Conservation (phyloP, 2,113 vertebrate genomes). For the Neofelis nebulosa region DNA sequence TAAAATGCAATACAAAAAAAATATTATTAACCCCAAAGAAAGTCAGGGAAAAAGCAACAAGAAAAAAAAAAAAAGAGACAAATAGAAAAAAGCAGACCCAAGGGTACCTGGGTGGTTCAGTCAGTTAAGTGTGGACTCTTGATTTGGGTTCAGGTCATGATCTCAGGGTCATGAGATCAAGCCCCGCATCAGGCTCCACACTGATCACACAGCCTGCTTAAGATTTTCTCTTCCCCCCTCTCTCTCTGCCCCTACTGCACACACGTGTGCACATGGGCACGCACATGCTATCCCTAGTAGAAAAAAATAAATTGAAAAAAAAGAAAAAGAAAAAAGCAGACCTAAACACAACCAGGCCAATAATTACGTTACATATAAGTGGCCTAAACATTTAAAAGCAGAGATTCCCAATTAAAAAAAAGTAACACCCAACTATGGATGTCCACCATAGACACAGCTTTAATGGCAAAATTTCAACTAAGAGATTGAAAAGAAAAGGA, state of each 20-base stretch:
- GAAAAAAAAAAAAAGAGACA: neutral
- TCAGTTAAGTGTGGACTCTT: no score
- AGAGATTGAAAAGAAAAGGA: neutral
- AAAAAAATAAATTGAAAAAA: neutral
- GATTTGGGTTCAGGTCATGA: no score
- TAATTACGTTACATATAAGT: neutral
- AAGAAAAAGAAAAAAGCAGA: neutral
- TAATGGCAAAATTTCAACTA: neutral
- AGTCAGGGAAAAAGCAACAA: neutral
- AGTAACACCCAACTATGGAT: neutral
- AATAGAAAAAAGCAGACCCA: neutral
- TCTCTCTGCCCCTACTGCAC: no score
- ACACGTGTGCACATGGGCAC: no score
- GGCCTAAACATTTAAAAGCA: neutral
- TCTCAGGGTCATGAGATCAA: no score
- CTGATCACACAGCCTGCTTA: no score
- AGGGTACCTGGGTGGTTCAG: no score
- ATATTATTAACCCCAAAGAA: neutral
- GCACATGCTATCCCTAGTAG: no score
- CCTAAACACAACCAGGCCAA: neutral
- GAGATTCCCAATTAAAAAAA: neutral
- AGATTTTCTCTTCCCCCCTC: no score
- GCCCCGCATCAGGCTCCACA: no score
- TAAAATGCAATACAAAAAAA: constrained; percentile 16
- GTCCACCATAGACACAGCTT: neutral